These are phyloP conservation scores for Helicoverpa armigera DNA, from an alignment of 1,140 invertebrate genomes.

Conservation along the genomic window DNA sequence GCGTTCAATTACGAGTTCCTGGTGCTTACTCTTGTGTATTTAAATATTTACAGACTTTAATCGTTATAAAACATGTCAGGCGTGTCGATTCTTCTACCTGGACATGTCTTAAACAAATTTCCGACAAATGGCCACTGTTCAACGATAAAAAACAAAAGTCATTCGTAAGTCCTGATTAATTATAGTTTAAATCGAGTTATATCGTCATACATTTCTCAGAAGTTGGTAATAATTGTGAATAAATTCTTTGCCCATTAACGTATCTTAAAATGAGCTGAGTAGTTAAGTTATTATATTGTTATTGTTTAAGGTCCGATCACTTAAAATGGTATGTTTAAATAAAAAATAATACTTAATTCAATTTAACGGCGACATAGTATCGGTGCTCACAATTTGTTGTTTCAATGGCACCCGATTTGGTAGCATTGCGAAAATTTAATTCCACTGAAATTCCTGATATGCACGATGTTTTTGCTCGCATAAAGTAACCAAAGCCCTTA, in stretches of 20 bases:
- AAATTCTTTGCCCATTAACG: conserved; percentile 57
- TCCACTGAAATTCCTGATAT: conserved; percentile 40
- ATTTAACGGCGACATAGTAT: conserved; percentile 53
- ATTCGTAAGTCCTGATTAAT: conserved; percentile 45
- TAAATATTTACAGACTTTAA: conserved; percentile 27
- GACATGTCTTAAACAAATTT: conserved; percentile 31
- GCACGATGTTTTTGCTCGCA: conserved; percentile 28
- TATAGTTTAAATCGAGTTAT: conserved; percentile 14
- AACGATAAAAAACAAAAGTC: conserved; percentile 29
- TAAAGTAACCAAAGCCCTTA: conserved; percentile 24
- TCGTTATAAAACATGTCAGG: conserved; percentile 5
- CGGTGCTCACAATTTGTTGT: conserved; percentile 43
- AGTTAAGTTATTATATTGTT: conserved; percentile 66
- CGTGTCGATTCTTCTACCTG: background rate
- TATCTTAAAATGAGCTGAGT: conserved; percentile 48
- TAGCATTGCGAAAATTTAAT: conserved; percentile 45
- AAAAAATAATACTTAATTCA: conserved; percentile 51
- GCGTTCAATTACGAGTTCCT: conserved; percentile 14
- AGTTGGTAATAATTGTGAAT: conserved; percentile 45
- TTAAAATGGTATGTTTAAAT: conserved; percentile 49
- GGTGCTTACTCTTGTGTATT: conserved; percentile 26
- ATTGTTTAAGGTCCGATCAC: conserved; percentile 48
- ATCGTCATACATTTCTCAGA: conserved; percentile 27
- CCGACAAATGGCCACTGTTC: conserved; percentile 3
- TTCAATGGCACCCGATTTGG: conserved; percentile 41